A percentile compares a stretch with the other conserved stretches of the same genome.
phyloP scores from a whole-genome alignment of 2,888 invertebrate genomes.

The Pseudococcus viburni region DNA sequence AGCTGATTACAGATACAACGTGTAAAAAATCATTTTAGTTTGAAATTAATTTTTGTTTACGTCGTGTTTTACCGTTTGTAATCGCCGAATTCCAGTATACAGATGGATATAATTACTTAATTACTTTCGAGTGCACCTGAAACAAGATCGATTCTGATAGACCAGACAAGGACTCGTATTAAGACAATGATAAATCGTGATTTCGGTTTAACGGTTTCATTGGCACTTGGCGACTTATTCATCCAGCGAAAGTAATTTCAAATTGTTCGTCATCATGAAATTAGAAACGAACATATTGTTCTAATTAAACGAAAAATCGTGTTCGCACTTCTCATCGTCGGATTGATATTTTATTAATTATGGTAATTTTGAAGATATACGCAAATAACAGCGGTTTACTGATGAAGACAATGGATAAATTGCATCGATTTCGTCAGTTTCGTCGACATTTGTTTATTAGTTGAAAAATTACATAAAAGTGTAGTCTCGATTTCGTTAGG shows the following conservation, averaged over 20 bases:
- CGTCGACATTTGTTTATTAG: neutral
- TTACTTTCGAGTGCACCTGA: neutral
- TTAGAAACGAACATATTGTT: neutral
- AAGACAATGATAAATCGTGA: neutral
- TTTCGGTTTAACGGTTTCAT: neutral
- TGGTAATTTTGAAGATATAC: neutral
- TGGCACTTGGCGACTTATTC: neutral
- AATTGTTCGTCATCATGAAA: neutral
- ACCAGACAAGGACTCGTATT: neutral
- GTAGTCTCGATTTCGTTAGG: slow-evolving; percentile 3
- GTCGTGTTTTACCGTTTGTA: neutral
- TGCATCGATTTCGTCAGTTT: neutral
- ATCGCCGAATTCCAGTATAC: neutral
- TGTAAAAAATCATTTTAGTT: neutral
- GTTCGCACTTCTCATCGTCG: neutral
- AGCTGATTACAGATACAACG: neutral
- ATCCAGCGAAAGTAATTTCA: slow-evolving; percentile 22
- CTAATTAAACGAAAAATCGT: neutral
- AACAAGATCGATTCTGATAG: neutral
- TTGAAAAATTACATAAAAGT: neutral
- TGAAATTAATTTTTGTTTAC: neutral
- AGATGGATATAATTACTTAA: neutral
- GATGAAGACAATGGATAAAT: neutral
- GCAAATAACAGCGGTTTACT: neutral
- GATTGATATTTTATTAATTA: neutral